These are phyloP conservation scores for Aphis gossypii DNA, from an alignment of 1,140 invertebrate genomes.

Conservation along the genomic window DNA sequence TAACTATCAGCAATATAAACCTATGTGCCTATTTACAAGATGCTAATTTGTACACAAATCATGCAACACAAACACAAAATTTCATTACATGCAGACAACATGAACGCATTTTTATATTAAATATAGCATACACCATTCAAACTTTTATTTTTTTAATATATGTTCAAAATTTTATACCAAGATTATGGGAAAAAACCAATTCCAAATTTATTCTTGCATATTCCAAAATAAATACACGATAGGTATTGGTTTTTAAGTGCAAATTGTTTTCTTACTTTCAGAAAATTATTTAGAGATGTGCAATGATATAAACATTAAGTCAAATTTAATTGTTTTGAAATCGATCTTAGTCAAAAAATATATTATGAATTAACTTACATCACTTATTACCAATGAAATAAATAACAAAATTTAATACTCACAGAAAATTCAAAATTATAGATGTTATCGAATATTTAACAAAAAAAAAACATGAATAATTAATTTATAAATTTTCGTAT, in stretches of 20 bases:
- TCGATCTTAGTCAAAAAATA: not conserved
- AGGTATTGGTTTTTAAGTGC: not conserved
- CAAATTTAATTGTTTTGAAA: not conserved
- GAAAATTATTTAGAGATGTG: constrained; percentile 27
- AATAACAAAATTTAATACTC: not conserved
- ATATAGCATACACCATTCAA: constrained; percentile 37
- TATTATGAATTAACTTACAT: not conserved
- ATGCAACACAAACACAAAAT: constrained; percentile 54
- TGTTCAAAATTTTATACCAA: not conserved
- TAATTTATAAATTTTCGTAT: not conserved
- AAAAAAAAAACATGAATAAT: not conserved
- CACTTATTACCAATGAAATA: not conserved
- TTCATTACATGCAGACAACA: constrained; percentile 37
- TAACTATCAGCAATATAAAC: not conserved
- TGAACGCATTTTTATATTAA: not conserved
- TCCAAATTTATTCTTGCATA: not conserved
- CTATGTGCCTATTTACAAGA: not conserved
- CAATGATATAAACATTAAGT: constrained; percentile 29
- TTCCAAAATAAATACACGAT: constrained; percentile 33
- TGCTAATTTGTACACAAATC: constrained; percentile 38
- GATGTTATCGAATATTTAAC: not conserved
- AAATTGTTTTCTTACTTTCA: constrained; percentile 8
- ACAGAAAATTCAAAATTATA: not conserved
- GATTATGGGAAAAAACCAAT: constrained; percentile 19
- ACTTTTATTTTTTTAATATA: not conserved